Conservation (phyloP, 2,888 invertebrate species). For the Polydrusus pterygomalis region DNA sequence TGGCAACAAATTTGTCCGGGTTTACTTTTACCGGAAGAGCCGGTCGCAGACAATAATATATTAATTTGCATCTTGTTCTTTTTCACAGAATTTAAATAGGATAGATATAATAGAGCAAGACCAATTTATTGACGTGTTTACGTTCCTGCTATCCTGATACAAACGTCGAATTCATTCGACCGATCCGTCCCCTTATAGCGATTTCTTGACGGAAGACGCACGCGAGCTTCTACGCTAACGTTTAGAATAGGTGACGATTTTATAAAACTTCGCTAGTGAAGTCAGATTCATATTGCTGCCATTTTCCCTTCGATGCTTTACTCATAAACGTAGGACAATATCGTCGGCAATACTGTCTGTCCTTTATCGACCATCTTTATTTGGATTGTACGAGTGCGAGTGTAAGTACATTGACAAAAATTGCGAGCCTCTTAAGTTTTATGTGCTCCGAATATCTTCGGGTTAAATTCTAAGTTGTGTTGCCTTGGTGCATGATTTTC, state of each 20-base stretch:
- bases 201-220: slow-evolving; percentile 7
- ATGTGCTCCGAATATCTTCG: slow-evolving; percentile 4
- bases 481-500: background rate
- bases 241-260: background rate
- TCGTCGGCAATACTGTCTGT: background rate
- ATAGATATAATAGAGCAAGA: background rate
- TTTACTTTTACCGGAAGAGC: too few relatives aligned
- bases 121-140: background rate
- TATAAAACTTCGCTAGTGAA: background rate
- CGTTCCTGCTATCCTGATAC: slow-evolving; percentile 33
- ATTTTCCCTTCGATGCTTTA: background rate
- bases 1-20: background rate
- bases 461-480: slow-evolving; percentile 15
- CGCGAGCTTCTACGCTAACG: background rate
- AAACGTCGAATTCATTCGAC: slow-evolving; percentile 42
- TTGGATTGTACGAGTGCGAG: background rate
- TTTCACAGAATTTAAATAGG: too few relatives aligned
- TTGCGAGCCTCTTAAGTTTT: background rate
- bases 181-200: slow-evolving; percentile 27
- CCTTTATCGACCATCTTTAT: background rate
- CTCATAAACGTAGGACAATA: background rate
- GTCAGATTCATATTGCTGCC: background rate
- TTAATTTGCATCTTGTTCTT: too few relatives aligned
- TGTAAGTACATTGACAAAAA: background rate
- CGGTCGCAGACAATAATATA: too few relatives aligned